Conservation (phyloP, 1,140 invertebrate species). For the Plectrocnemia conspersa region DNA sequence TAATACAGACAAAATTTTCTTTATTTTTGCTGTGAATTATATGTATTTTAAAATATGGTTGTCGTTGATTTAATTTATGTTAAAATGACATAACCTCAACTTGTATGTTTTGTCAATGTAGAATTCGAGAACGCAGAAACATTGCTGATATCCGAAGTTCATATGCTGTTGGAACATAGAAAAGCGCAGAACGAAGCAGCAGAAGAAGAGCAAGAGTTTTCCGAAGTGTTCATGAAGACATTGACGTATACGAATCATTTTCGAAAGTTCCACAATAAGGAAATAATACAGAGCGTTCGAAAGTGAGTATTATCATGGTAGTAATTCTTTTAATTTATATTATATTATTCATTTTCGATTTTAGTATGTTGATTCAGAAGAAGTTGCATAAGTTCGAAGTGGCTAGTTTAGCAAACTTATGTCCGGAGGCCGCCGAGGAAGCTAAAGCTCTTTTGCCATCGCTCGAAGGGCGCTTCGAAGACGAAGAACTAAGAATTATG, state of each 20-base stretch:
- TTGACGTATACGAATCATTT: constrained; percentile 94
- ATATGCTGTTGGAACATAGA: constrained; percentile 94
- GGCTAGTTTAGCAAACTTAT: constrained; percentile 94
- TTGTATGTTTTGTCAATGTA: constrained; percentile 51
- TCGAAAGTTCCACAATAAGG: constrained; percentile 95
- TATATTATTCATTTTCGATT: constrained; percentile 18
- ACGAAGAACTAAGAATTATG: constrained; percentile 90
- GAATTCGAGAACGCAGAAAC: constrained; percentile 99
- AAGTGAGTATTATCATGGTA: too few species aligned
- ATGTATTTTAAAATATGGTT: too few species aligned
- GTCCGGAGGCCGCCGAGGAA: constrained; percentile 96
- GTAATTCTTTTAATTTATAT: too few species aligned
- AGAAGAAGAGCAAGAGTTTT: constrained; percentile 97
- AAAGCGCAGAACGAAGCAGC: constrained; percentile 97
- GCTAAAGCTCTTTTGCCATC: constrained; percentile 95
- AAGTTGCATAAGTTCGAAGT: constrained; percentile 98
- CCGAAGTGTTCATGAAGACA: constrained; percentile 98
- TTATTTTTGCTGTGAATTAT: too few species aligned
- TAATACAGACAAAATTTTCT: too few species aligned
- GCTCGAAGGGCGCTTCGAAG: constrained; percentile 91
- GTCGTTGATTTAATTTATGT: too few species aligned
- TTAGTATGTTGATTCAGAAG: constrained; percentile 86
- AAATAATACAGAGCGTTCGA: constrained; percentile 93
- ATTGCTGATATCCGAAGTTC: constrained; percentile 95
- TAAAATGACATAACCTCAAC: too few species aligned